Evolutionary conservation across 2,113 vertebrate species (phyloP).

Genomic region (Coreoperca whiteheadi): DNA sequence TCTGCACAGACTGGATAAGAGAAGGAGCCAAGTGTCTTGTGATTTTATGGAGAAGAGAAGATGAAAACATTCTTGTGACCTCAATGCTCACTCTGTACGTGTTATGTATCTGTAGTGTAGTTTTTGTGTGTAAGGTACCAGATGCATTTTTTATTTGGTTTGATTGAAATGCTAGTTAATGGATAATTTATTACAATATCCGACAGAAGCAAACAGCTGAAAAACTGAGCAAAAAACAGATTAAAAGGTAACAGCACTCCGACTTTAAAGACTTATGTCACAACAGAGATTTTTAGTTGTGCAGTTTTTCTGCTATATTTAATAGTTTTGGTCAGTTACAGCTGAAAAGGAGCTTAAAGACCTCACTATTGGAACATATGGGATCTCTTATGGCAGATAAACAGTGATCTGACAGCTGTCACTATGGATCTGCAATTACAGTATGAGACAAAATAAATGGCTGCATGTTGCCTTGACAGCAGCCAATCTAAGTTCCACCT

Average conservation of each 20-base stretch:
- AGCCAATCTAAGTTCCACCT: constrained; percentile 15
- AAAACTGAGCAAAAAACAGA: constrained; percentile 12
- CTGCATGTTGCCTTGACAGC: constrained; percentile 29
- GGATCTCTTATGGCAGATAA: not conserved
- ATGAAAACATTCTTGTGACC: constrained; percentile 35
- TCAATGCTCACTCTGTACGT: constrained; percentile 10
- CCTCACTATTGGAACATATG: not conserved
- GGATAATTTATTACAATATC: constrained; percentile 54
- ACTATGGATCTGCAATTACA: not conserved
- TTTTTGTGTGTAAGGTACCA: constrained; percentile 16
- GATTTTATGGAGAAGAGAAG: constrained; percentile 37
- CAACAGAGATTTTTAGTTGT: constrained; percentile 11
- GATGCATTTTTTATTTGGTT: constrained; percentile 43
- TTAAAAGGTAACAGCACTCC: constrained; percentile 15
- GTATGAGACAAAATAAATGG: not conserved
- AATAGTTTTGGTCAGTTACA: not conserved
- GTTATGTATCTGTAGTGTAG: not conserved
- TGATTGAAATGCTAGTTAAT: constrained; percentile 57
- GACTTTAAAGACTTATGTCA: constrained; percentile 28
- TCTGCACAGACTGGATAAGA: constrained; percentile 60
- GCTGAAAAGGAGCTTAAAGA: constrained; percentile 2
- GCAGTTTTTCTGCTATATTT: not conserved
- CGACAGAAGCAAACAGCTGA: constrained; percentile 23
- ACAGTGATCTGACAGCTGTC: not conserved
- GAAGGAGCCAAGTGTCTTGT: constrained; percentile 44